phyloP scores from a whole-genome alignment of 2,888 invertebrate genomes.

The Aleiodes alternator region DNA sequence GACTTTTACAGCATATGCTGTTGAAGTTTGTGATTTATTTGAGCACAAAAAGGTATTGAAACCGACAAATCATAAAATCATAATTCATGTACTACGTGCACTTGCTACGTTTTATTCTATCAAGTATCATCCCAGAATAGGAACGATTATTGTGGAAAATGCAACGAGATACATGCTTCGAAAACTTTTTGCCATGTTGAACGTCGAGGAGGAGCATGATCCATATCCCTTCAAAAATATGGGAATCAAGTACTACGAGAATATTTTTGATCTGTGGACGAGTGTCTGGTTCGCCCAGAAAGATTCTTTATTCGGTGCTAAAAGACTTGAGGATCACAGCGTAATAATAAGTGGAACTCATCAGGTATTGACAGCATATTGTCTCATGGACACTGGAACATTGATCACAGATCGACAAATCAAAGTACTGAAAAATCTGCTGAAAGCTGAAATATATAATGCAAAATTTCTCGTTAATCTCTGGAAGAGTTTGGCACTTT shows the following conservation, averaged over 20 bases:
- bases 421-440: conserved; percentile 61
- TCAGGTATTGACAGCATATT: conserved; percentile 63
- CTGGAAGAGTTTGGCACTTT: conserved; percentile 67
- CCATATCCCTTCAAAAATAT: background rate
- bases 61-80: conserved; percentile 39
- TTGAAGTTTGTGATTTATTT: conserved; percentile 53
- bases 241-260: conserved; percentile 44
- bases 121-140: conserved; percentile 56
- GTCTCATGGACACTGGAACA: conserved; percentile 56
- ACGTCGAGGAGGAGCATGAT: conserved; percentile 50
- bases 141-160: conserved; percentile 57
- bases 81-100: conserved; percentile 56
- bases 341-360: conserved; percentile 61
- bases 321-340: conserved; percentile 49
- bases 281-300: conserved; percentile 36
- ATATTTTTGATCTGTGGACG: conserved; percentile 46
- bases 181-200: conserved; percentile 57
- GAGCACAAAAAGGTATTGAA: background rate
- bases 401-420: conserved; percentile 57
- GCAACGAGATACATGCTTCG: conserved; percentile 55
- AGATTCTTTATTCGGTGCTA: background rate
- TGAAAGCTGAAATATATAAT: conserved; percentile 63
- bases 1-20: conserved; percentile 55
- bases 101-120: conserved; percentile 60
- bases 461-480: conserved; percentile 58